Percentiles rank a stretch among this genome's conserved stretches.
phyloP scores from a whole-genome alignment of 2,113 vertebrate species.

The Dromas ardeola region DNA sequence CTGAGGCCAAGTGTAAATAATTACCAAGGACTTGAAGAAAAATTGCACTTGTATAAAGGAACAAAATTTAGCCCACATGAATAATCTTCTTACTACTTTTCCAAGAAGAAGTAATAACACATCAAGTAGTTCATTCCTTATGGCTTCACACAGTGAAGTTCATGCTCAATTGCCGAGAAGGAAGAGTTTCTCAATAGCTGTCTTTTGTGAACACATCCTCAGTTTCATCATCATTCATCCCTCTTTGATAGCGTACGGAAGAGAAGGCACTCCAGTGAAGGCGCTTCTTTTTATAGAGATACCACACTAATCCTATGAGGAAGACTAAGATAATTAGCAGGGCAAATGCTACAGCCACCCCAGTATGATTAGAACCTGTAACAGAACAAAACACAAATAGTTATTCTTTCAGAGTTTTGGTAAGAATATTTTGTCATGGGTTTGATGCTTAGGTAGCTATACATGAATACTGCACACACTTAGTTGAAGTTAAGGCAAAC shows the following conservation, averaged over 20 bases:
- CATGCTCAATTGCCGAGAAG: neutral
- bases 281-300: conserved; percentile 81
- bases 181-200: conserved; percentile 13
- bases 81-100: conserved; percentile 18
- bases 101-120: conserved; percentile 20
- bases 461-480: rapidly evolving
- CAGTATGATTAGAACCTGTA: conserved; percentile 77
- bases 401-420: neutral
- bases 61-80: neutral
- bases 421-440: neutral
- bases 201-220: conserved; percentile 78
- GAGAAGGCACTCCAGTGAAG: conserved; percentile 74
- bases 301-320: conserved; percentile 58
- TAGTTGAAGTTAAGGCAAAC: neutral
- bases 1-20: neutral
- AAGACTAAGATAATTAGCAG: conserved; percentile 75
- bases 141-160: conserved; percentile 57
- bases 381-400: neutral
- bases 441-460: neutral
- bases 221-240: conserved; percentile 83
- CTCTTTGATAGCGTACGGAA: conserved; percentile 86
- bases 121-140: conserved; percentile 19
- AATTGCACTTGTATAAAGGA: conserved; percentile 38
- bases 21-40: neutral
- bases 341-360: conserved; percentile 77